Percentiles rank a stretch among this genome's conserved stretches.
Conservation (phyloP, 2,888 invertebrate genomes). For the Nematopogon swammerdamellus region DNA sequence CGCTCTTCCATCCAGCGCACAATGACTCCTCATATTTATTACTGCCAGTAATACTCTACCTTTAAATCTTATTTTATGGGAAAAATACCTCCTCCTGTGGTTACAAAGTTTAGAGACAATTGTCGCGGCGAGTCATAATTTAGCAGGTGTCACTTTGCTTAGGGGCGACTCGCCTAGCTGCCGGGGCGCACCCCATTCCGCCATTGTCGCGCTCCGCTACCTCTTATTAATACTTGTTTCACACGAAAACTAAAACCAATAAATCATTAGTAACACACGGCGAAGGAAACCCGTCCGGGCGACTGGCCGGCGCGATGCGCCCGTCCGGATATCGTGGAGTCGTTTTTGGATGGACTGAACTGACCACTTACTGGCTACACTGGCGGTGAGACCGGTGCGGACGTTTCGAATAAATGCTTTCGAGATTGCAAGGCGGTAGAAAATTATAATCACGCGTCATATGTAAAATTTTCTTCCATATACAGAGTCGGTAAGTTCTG, state of each 20-base stretch:
- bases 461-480: too few species aligned
- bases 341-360: neutral
- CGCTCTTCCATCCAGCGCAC: neutral
- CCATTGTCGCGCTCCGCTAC: neutral
- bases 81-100: constrained; percentile 27
- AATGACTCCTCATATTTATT: neutral
- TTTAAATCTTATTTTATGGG: constrained; percentile 52
- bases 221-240: neutral
- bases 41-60: neutral
- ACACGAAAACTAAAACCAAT: neutral
- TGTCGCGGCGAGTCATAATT: constrained; percentile 14
- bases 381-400: too few species aligned
- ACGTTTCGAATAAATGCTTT: too few species aligned
- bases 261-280: neutral
- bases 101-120: constrained; percentile 10
- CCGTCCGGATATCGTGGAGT: neutral
- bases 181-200: neutral
- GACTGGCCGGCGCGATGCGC: neutral
- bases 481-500: too few species aligned
- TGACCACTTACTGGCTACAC: too few species aligned
- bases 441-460: too few species aligned
- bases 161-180: neutral
- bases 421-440: too few species aligned
- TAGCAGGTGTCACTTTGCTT: constrained; percentile 24
- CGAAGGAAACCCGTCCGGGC: neutral